A percentile compares a stretch with the other conserved stretches of the same genome.
Evolutionary conservation across 1,140 invertebrate species (phyloP).

Genomic region (Drosophila ohnishii): DNA sequence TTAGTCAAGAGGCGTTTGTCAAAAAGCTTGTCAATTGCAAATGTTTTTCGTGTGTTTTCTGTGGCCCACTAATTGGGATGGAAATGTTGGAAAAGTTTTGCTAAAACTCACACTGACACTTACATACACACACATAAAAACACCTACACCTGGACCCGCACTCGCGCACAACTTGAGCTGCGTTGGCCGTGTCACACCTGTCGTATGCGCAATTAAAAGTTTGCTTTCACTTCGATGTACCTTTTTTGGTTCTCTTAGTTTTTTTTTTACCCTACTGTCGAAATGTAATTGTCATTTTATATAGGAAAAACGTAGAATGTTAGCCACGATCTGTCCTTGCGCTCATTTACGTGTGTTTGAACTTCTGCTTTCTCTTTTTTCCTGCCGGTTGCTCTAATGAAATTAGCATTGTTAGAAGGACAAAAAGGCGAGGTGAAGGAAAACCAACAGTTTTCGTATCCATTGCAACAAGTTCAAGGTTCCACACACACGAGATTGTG

Average conservation of each 20-base stretch:
- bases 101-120: slow-evolving; percentile 11
- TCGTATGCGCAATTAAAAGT: slow-evolving; percentile 77
- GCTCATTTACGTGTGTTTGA: slow-evolving; percentile 47
- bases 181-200: slow-evolving; percentile 60
- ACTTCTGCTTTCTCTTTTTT: not conserved
- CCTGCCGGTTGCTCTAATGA: slow-evolving; percentile 35
- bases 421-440: not conserved
- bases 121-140: not conserved
- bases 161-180: slow-evolving; percentile 24
- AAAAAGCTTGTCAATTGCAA: slow-evolving; percentile 59
- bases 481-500: slow-evolving; percentile 33
- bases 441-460: slow-evolving; percentile 8
- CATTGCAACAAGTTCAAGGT: slow-evolving; percentile 69
- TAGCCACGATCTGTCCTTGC: slow-evolving; percentile 38
- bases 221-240: slow-evolving; percentile 41
- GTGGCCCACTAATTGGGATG: slow-evolving; percentile 46
- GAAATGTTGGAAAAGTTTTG: slow-evolving; percentile 40
- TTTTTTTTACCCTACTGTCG: slow-evolving; percentile 3
- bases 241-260: slow-evolving; percentile 3
- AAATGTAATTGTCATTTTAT: slow-evolving; percentile 68
- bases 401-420: slow-evolving; percentile 57
- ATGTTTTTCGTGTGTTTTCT: slow-evolving; percentile 36
- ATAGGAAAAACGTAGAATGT: slow-evolving; percentile 44
- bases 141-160: slow-evolving; percentile 5
- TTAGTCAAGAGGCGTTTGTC: slow-evolving; percentile 44